A percentile compares a stretch with the other conserved stretches of the same genome.
Conservation (phyloP, 2,113 vertebrate species). For the Epinephelus moara region DNA sequence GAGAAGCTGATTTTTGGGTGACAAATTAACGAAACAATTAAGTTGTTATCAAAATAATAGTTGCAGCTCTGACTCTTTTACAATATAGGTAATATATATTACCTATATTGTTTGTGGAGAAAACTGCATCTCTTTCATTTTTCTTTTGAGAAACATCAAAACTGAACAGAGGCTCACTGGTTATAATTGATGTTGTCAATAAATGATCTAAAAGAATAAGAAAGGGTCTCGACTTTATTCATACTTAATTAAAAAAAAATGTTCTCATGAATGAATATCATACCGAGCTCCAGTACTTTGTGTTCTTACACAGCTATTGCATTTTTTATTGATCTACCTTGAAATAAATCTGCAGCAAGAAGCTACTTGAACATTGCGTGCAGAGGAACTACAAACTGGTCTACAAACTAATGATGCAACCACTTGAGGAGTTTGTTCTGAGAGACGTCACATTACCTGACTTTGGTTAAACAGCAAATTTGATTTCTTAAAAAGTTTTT, state of each 20-base stretch:
- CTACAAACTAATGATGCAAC: not conserved
- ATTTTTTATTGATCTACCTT: not conserved
- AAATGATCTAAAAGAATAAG: not conserved
- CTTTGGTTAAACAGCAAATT: not conserved
- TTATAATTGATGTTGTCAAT: not conserved
- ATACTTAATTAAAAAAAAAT: not conserved
- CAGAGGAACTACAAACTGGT: not conserved
- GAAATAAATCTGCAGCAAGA: constrained; percentile 7
- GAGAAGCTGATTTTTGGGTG: not conserved
- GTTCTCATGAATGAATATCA: not conserved
- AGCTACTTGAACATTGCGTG: not conserved
- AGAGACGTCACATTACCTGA: not conserved
- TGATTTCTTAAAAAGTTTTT: not conserved
- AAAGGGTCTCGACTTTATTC: not conserved
- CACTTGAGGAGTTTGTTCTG: not conserved
- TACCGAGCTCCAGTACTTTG: not conserved
- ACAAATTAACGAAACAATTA: not conserved
- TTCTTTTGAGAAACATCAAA: not conserved
- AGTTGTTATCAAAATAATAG: not conserved
- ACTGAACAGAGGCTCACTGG: not conserved
- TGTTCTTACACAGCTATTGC: not conserved
- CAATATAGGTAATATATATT: not conserved
- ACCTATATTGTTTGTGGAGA: not conserved
- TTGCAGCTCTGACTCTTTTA: not conserved
- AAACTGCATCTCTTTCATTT: constrained; percentile 2